Conservation (phyloP, 2,888 invertebrate species). For the Hanleya hanleyi region DNA sequence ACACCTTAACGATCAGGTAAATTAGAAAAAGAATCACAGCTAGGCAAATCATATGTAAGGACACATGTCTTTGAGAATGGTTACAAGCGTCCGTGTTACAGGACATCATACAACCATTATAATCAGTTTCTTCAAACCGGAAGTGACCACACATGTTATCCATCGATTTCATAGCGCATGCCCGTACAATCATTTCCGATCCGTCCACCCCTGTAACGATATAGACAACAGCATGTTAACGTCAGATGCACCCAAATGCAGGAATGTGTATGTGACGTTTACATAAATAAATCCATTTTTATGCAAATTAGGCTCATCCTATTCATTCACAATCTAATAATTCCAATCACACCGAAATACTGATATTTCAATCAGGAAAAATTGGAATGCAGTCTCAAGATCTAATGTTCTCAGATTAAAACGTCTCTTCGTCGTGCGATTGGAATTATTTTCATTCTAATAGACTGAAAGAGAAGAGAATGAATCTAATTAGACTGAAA, state of each 20-base stretch:
- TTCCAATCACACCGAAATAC: too few species aligned
- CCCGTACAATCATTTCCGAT: constrained; percentile 74
- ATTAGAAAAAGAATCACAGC: background rate
- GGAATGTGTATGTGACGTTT: too few species aligned
- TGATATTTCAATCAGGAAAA: too few species aligned
- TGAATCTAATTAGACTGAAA: too few species aligned
- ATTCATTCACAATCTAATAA: constrained; percentile 10
- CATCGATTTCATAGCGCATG: constrained; percentile 75
- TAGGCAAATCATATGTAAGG: background rate
- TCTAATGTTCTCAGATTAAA: too few species aligned
- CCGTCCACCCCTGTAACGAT: constrained; percentile 66
- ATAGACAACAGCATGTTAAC: background rate
- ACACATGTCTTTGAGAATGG: constrained; percentile 34
- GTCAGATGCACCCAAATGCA: too few species aligned
- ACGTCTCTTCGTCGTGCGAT: too few species aligned
- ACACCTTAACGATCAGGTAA: background rate
- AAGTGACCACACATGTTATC: constrained; percentile 77
- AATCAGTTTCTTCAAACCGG: constrained; percentile 73
- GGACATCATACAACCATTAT: constrained; percentile 76
- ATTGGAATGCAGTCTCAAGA: too few species aligned
- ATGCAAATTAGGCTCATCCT: too few species aligned
- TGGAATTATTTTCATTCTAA: too few species aligned
- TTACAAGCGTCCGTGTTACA: constrained; percentile 77
- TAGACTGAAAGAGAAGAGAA: too few species aligned
- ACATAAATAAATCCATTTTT: too few species aligned